Evolutionary conservation across 2,797 vertebrate species (phyloP), one percentile per base, ranked within the genome.

Genomic region (Pagetopsis macropterus): DNA sequence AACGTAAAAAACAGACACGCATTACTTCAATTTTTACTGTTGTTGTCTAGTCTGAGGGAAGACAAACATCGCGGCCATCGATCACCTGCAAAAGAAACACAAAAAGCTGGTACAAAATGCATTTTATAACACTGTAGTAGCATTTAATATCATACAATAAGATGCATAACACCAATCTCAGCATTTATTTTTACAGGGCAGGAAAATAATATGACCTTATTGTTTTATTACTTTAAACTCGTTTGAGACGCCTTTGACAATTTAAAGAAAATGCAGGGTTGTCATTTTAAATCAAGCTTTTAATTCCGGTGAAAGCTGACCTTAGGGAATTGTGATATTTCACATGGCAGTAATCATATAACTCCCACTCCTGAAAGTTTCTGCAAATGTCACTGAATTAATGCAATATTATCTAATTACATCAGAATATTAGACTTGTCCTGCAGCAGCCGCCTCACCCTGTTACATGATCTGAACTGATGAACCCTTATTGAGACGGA

Each of bases 401-500:
- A 58, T 72, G 70, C 60, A 23, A 62, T 67, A 72, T 82, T 11
- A 78, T 75, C 60, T 76, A 65, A 91, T 82, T 64, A 57, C 60
- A 74, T 81, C 46, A 58, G 45, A 41, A 5, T 50, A 31, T 72
- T 65, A 64, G 54, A 80, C 72, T 46, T 16, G 50, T 70, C 69
- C 79, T 65, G 68, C 57, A 43, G 83, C 84, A 71, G 79, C 62
- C 70, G 37, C 83, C 79, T 79, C 75, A 23, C 84, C 82, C 70
- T 43, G 71, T 84, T 69, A 67, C 79, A 71, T 65, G 61, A 70
- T 69, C 58, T 84, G 76, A 87, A 87, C 78, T 81, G 78, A 85
- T 85, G 80, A 88, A 82, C 84, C 58, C 50, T 23, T 15, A 41
- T 46, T 41, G 77, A 87, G 72, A 86, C 77, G 72, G 67, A 77